A percentile compares a stretch with the other conserved stretches of the same genome.
phyloP scores from a whole-genome alignment of 2,888 invertebrate species.

The Apamea epomidion region DNA sequence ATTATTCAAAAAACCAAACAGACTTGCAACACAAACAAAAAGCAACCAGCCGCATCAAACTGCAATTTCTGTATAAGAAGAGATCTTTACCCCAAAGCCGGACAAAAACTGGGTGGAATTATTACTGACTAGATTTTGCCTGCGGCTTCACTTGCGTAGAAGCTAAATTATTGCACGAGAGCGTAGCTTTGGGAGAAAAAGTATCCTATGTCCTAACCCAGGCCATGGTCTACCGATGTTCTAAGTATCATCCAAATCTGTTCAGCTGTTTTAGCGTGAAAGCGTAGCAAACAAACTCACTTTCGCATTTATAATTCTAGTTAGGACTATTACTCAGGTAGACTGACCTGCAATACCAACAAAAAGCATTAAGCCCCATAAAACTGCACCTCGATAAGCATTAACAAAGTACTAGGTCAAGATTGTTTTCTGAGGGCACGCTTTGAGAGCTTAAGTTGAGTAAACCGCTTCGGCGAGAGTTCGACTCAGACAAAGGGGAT shows the following conservation, averaged over 20 bases:
- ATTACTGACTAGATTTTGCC: background rate
- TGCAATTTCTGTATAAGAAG: conserved; percentile 4
- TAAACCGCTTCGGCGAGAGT: conserved; percentile 68
- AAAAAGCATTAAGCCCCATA: conserved; percentile 22
- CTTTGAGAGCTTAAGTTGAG: conserved; percentile 72
- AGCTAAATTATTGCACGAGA: background rate
- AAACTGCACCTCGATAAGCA: conserved; percentile 44
- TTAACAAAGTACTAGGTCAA: conserved; percentile 69
- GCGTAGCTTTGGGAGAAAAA: background rate
- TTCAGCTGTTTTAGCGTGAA: background rate
- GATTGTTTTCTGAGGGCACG: conserved; percentile 75
- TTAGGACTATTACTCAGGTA: background rate
- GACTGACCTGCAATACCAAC: conserved; percentile 4
- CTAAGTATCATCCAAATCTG: background rate
- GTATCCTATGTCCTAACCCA: background rate
- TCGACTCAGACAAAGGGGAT: conserved; percentile 72
- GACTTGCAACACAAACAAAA: conserved; percentile 12
- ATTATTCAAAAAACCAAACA: background rate
- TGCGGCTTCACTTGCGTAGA: background rate
- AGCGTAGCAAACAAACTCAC: background rate
- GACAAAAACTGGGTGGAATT: background rate
- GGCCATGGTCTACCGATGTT: background rate
- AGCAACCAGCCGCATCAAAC: conserved; percentile 2
- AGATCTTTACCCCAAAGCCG: background rate
- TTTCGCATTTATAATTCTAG: background rate